These are phyloP conservation scores for Willowsia nigromaculata DNA, from an alignment of 2,888 invertebrate species.

Conservation along the genomic window DNA sequence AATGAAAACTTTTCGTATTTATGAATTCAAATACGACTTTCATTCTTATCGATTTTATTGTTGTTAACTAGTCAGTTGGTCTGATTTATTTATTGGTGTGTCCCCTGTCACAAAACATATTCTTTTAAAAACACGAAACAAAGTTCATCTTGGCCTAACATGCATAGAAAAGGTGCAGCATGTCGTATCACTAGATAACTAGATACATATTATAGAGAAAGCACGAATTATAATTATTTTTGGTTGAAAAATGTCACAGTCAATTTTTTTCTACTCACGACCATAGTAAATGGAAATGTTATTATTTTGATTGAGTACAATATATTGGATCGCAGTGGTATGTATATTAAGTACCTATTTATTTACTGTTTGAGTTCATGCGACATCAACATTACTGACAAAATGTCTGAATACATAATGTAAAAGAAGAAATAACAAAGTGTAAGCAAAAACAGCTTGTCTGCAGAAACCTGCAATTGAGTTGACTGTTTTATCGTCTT, in stretches of 20 bases:
- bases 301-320: slow-evolving; percentile 4
- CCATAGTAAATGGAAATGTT: neutral
- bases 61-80: slow-evolving; percentile 3
- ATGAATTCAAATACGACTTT: slow-evolving; percentile 2
- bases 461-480: slow-evolving; percentile 15
- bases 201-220: neutral
- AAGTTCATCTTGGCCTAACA: neutral
- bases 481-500: slow-evolving; percentile 42
- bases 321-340: neutral
- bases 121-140: neutral
- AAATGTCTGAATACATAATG: slow-evolving; percentile 9
- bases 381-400: slow-evolving; percentile 18
- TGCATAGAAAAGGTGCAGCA: neutral
- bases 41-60: slow-evolving; percentile 7
- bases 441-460: slow-evolving; percentile 25
- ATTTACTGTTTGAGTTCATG: slow-evolving; percentile 21
- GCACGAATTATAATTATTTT: neutral
- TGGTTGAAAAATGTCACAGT: neutral
- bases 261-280: slow-evolving; percentile 5
- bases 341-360: neutral
- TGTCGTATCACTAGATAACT: neutral
- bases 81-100: neutral
- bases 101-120: neutral
- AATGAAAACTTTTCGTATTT: neutral
- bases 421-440: slow-evolving; percentile 33